phyloP scores from a whole-genome alignment of 2,113 vertebrate species.

The Pseudorectes ferrugineus region DNA sequence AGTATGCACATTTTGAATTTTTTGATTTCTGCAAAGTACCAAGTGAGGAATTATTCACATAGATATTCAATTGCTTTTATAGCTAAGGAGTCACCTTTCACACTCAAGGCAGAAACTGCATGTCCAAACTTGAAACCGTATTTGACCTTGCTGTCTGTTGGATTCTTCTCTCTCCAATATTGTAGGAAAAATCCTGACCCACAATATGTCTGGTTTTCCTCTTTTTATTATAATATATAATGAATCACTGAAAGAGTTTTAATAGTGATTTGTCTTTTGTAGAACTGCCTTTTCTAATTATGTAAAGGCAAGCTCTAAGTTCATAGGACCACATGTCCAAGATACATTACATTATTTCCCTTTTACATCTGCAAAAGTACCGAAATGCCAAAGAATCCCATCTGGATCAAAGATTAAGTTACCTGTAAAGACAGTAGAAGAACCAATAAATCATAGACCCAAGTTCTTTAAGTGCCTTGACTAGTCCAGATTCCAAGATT shows the following conservation, averaged over 20 bases:
- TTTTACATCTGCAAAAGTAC: not conserved
- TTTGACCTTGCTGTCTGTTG: not conserved
- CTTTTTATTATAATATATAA: not conserved
- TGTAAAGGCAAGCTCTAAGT: not conserved
- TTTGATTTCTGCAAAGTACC: not conserved
- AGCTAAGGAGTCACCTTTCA: not conserved
- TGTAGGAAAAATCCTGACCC: not conserved
- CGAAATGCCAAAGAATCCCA: not conserved
- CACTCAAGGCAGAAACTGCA: not conserved
- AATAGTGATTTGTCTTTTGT: not conserved
- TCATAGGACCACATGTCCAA: not conserved
- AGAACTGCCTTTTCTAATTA: not conserved
- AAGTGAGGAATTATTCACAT: not conserved
- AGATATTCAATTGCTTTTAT: not conserved
- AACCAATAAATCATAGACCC: not conserved
- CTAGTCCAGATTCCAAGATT: not conserved
- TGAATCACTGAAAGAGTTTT: not conserved
- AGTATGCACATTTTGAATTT: not conserved
- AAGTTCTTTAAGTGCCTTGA: constrained; percentile 6
- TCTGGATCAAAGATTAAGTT: not conserved
- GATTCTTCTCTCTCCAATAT: not conserved
- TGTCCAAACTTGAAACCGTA: not conserved
- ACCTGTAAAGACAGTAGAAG: not conserved
- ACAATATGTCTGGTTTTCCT: not conserved
- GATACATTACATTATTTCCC: not conserved